These are phyloP conservation scores for Choristoneura fumiferana DNA, from an alignment of 1,140 invertebrate species.

Conservation along the genomic window DNA sequence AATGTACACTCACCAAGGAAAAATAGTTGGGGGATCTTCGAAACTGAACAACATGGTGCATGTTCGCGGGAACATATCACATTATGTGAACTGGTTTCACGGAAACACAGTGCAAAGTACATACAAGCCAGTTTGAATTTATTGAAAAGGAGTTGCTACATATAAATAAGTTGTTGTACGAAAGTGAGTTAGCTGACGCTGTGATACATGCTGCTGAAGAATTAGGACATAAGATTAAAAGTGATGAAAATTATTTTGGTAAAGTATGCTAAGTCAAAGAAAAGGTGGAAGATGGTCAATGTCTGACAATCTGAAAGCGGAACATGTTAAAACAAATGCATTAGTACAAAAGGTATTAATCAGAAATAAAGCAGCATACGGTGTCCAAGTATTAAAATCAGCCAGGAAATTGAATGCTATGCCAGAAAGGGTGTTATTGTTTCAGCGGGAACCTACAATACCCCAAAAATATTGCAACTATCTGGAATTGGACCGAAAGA, in stretches of 20 bases:
- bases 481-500: constrained; percentile 88
- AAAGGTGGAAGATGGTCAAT: constrained; percentile 83
- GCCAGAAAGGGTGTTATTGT: constrained; percentile 84
- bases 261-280: constrained; percentile 78
- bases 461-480: constrained; percentile 86
- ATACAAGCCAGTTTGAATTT: constrained; percentile 74
- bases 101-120: constrained; percentile 57
- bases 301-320: constrained; percentile 72
- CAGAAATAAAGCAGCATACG: constrained; percentile 72
- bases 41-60: constrained; percentile 93
- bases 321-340: constrained; percentile 78
- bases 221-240: constrained; percentile 78
- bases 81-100: constrained; percentile 84
- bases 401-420: constrained; percentile 56
- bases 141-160: constrained; percentile 66
- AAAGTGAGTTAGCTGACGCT: constrained; percentile 79
- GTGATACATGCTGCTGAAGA: constrained; percentile 81
- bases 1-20: constrained; percentile 83
- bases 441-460: constrained; percentile 84
- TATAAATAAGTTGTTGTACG: constrained; percentile 71
- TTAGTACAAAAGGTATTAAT: constrained; percentile 81
- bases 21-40: constrained; percentile 88
- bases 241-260: constrained; percentile 79
- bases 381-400: constrained; percentile 71
- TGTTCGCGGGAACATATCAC: constrained; percentile 86